Conservation (phyloP, 53 echinoderm and acorn worm species). For the Zoroaster sp. region DNA sequence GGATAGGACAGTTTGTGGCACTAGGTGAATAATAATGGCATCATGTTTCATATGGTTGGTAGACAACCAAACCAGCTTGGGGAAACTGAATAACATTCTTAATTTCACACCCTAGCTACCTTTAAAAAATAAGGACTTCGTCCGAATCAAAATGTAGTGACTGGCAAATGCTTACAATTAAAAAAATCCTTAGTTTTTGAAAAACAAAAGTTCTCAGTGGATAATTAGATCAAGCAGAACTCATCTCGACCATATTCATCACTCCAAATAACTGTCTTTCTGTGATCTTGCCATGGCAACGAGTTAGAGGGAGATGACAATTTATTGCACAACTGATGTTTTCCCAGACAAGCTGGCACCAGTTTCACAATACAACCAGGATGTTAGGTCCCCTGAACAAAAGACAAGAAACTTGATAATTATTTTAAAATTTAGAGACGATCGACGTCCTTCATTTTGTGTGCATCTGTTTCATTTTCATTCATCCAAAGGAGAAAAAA, state of each 20-base stretch:
- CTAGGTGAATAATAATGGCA: no score
- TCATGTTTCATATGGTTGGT: no score
- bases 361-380: background rate
- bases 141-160: no score
- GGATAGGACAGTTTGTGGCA: no score
- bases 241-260: background rate
- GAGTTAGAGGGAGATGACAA: background rate
- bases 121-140: no score
- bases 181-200: no score
- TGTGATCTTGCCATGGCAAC: background rate
- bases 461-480: background rate
- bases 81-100: no score
- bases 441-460: background rate
- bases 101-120: no score
- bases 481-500: background rate
- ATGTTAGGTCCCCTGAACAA: background rate
- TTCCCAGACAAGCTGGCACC: constrained; percentile 18
- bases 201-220: background rate
- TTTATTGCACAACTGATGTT: background rate
- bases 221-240: background rate
- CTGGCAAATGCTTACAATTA: no score
- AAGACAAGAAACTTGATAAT: background rate
- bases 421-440: background rate
- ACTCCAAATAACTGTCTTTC: background rate
- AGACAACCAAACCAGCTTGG: no score